phyloP scores from a whole-genome alignment of 2,113 vertebrate species.

The Gambusia holbrooki region DNA sequence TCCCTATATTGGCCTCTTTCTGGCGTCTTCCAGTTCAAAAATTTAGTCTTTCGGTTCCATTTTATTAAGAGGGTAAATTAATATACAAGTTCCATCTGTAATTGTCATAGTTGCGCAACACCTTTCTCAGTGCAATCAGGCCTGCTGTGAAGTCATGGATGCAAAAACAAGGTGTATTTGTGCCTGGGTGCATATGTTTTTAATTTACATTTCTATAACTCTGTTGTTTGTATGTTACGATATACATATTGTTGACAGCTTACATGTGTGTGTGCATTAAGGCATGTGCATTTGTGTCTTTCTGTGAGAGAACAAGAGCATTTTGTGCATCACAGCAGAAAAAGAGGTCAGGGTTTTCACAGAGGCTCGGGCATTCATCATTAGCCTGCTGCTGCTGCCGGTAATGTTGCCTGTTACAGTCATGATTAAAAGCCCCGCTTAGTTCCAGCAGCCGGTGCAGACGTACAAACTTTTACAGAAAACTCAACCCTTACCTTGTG shows the following conservation, averaged over 20 bases:
- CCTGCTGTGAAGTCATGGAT: conserved; percentile 70
- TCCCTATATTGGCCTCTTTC: not conserved
- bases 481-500: conserved; percentile 40
- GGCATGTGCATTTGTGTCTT: conserved; percentile 32
- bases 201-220: not conserved
- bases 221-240: conserved; percentile 7
- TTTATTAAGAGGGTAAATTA: conserved; percentile 50
- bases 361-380: conserved; percentile 83
- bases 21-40: not conserved
- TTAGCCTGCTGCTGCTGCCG: conserved; percentile 80
- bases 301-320: conserved; percentile 55
- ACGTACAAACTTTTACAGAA: conserved; percentile 51
- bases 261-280: conserved; percentile 4
- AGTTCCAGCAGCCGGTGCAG: conserved; percentile 76
- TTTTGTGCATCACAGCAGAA: conserved; percentile 82
- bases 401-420: conserved; percentile 80
- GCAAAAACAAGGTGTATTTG: conserved; percentile 32
- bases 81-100: conserved; percentile 53
- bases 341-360: conserved; percentile 84
- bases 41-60: conserved; percentile 19
- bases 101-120: conserved; percentile 38
- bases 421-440: conserved; percentile 82
- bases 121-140: conserved; percentile 63
- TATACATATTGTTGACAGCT: conserved; percentile 19
- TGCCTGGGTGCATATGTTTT: conserved; percentile 8